Conservation (phyloP, 2,797 vertebrate genomes). For the Nyctalus aviator region DNA sequence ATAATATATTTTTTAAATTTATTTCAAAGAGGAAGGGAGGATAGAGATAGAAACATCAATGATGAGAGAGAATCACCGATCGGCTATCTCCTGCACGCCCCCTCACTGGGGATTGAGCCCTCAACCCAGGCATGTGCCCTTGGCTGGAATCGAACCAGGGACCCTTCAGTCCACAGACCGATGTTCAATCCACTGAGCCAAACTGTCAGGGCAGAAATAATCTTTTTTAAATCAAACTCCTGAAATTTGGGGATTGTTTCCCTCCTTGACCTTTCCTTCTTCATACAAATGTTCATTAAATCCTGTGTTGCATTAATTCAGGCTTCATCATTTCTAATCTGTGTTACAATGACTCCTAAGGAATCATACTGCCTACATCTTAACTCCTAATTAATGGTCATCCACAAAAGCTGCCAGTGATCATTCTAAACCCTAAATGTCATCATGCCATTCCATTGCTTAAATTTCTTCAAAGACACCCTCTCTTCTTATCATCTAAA, state of each 20-base stretch:
- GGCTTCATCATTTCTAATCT: neutral
- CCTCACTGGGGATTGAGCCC: too few species aligned
- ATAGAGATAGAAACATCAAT: too few species aligned
- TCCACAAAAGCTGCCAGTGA: constrained; percentile 39
- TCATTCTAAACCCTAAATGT: constrained; percentile 34
- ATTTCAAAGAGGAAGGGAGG: too few species aligned
- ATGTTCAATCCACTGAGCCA: too few species aligned
- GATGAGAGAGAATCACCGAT: too few species aligned
- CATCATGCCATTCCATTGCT: constrained; percentile 3
- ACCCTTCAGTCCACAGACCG: too few species aligned
- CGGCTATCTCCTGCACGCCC: too few species aligned
- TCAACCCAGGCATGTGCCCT: too few species aligned
- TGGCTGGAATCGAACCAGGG: too few species aligned
- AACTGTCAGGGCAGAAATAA: neutral
- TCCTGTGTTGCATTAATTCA: neutral
- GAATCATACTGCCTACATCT: neutral
- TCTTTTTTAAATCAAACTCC: neutral
- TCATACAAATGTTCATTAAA: constrained; percentile 1
- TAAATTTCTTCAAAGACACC: neutral
- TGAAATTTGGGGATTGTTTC: neutral
- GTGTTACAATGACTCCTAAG: constrained; percentile 24
- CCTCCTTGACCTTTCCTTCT: neutral
- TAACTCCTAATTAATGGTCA: constrained; percentile 30
- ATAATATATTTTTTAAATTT: neutral
- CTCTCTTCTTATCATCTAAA: neutral